A percentile compares a stretch with the other conserved stretches of the same genome.
phyloP scores from a whole-genome alignment of 64 coral and sea anemone species.

The Hydrozoanthus tunicans region DNA sequence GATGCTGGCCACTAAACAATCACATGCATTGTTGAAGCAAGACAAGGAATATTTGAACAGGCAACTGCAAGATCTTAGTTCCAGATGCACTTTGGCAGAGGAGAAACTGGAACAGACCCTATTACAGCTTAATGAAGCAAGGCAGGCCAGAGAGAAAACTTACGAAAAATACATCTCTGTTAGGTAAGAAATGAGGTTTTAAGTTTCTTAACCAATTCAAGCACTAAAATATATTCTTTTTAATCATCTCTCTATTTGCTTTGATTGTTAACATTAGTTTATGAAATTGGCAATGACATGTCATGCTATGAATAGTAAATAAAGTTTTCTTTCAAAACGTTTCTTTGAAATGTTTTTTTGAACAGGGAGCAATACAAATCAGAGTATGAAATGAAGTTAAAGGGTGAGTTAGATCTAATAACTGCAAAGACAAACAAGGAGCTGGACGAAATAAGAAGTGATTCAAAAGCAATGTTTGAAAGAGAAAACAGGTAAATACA shows the following conservation, averaged over 20 bases:
- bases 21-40: constrained; percentile 87
- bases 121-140: constrained; percentile 66
- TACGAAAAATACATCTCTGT: constrained; percentile 96
- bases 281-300: neutral
- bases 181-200: constrained; percentile 31
- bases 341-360: neutral
- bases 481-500: constrained; percentile 84
- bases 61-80: constrained; percentile 80
- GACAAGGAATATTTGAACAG: constrained; percentile 96
- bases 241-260: too few relatives aligned
- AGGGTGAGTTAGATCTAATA: constrained; percentile 88
- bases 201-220: too few relatives aligned
- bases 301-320: neutral
- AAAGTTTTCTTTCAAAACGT: neutral
- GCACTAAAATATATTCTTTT: too few relatives aligned
- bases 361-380: constrained; percentile 95
- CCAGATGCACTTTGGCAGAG: constrained; percentile 76
- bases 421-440: constrained; percentile 80
- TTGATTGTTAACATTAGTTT: too few relatives aligned
- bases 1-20: constrained; percentile 80
- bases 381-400: constrained; percentile 93
- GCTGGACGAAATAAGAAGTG: constrained; percentile 83
- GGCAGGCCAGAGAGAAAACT: constrained; percentile 85
- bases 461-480: constrained; percentile 97
- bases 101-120: constrained; percentile 67